phyloP scores from a whole-genome alignment of 35 echinoderm and acorn worm species.

The Heliocidaris erythrogramma region DNA sequence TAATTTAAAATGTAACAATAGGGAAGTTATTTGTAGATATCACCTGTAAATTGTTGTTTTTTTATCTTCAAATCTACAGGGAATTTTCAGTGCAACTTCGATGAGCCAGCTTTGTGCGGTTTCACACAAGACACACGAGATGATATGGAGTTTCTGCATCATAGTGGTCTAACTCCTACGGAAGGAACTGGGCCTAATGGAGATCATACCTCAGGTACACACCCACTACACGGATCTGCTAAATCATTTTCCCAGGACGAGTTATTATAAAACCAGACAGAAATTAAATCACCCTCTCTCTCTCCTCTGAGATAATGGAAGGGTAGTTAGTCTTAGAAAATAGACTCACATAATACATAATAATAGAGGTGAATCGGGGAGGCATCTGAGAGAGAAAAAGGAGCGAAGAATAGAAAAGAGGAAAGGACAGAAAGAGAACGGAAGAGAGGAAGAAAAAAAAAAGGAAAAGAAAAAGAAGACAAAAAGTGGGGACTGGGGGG shows the following conservation, averaged over 20 bases:
- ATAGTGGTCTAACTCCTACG: slow-evolving; percentile 3
- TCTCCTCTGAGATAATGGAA: background rate
- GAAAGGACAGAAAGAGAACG: too few relatives aligned
- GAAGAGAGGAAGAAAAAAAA: background rate
- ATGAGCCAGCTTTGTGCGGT: background rate
- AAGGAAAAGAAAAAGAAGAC: too few relatives aligned
- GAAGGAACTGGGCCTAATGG: background rate
- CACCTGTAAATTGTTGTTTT: background rate
- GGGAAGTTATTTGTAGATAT: background rate
- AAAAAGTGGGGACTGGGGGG: too few relatives aligned
- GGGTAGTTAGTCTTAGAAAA: too few relatives aligned
- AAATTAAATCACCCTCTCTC: background rate
- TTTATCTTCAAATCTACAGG: background rate
- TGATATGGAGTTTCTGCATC: slow-evolving; percentile 31
- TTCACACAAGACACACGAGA: slow-evolving; percentile 25
- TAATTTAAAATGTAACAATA: too few relatives aligned
- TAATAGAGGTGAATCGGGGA: too few relatives aligned
- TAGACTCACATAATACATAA: too few relatives aligned
- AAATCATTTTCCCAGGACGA: background rate
- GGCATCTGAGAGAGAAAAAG: too few relatives aligned
- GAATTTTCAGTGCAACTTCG: slow-evolving; percentile 14
- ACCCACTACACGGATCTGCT: background rate
- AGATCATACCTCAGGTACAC: slow-evolving; percentile 34
- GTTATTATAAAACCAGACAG: background rate
- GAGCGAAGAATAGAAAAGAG: too few relatives aligned